Base-by-base conservation (phyloP, 2,113 vertebrate genomes). In the Dicerorhinus sumatrensis region DNA sequence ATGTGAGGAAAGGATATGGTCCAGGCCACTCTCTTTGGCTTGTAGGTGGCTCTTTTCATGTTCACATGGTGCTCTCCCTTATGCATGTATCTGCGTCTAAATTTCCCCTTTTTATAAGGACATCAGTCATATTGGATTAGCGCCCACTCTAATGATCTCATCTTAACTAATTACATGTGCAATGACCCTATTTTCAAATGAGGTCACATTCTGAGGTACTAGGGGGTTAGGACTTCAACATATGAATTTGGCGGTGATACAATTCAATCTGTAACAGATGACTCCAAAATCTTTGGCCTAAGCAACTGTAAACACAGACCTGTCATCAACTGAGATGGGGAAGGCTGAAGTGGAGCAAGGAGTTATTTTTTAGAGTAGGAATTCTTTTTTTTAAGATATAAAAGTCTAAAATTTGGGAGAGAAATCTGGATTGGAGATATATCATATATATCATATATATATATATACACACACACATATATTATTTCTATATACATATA, bases 141-240 rank as follows among this genome's bases (percentile, higher is more conserved):
- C 33, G 60, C 67, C 70, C 5, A 60, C 75, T 5, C 33, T 67
- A 82, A 92, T 69, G 62, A 82, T 33, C 48, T 97, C 79, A 79
- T 97, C 56, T 72, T 75, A 94, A 60, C 58, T 97, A 93, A 91
- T 85, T 91, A 51, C 29, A 65, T 51, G n/a, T 60, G 65, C 23
- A 96, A 58, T 13, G 18, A 60, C 31, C 18, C 18, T 82, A 65
- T 73, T 95, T 94, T 67, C n/a, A 90, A 89, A 83, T 70, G 89
- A 92, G 31, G 60, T 70, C 27, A 67, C 67, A 70, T 91, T 81
- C 62, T 88, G 72, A 97, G 51, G 29, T 69, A 29, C 3, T 56
- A 84, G 42, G 62, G 62, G 39, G 5, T 87, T 90, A 73, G 36
- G 33, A 65, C 56, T 65, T 93, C 21, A 36, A 91, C 21, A 77